Evolutionary conservation across 2,113 vertebrate genomes (phyloP).

Genomic region (Sus scrofa): DNA sequence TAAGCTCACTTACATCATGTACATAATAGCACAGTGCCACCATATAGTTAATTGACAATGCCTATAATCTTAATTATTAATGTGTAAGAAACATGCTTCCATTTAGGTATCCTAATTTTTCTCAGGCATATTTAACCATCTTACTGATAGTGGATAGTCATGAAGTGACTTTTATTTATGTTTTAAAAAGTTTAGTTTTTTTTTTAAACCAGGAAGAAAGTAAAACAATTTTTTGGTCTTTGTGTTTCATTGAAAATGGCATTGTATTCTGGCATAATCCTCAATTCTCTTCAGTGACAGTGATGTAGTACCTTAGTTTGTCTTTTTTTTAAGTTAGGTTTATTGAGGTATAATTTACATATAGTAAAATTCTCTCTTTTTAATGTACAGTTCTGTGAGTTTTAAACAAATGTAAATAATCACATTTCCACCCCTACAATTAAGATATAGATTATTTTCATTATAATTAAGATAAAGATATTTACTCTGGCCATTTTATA

Average conservation of each 20-base stretch:
- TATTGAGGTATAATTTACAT: neutral
- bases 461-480: neutral
- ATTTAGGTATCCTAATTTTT: neutral
- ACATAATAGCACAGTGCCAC: neutral
- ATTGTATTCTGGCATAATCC: neutral
- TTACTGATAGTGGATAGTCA: neutral
- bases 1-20: neutral
- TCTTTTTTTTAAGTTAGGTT: neutral
- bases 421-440: neutral
- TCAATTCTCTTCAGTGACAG: slow-evolving; percentile 30
- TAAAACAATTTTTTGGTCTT: neutral
- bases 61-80: slow-evolving; percentile 38
- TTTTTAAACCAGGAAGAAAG: slow-evolving; percentile 16
- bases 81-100: neutral
- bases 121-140: neutral
- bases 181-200: neutral
- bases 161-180: slow-evolving; percentile 31
- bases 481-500: neutral
- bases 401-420: neutral
- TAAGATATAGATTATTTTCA: neutral
- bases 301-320: neutral
- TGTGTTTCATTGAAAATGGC: slow-evolving; percentile 28
- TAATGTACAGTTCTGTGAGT: neutral
- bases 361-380: neutral
- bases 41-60: neutral